phyloP scores from a whole-genome alignment of 2,797 vertebrate species.

The Melanotaenia maccullochi region DNA sequence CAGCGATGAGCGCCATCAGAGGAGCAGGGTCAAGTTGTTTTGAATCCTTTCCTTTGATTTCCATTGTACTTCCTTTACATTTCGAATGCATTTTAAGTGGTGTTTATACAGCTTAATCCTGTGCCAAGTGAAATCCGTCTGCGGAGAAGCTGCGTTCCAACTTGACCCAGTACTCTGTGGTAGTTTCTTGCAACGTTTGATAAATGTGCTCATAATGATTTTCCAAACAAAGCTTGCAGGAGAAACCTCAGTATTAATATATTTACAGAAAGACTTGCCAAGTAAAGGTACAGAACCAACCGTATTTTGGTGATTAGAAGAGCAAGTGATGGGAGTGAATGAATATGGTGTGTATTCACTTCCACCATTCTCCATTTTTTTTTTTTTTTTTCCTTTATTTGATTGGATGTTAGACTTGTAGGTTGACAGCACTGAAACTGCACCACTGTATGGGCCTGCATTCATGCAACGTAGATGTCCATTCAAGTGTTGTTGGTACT shows the following conservation, averaged over 20 bases:
- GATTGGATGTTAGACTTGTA: conserved; percentile 66
- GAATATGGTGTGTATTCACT: conserved; percentile 58
- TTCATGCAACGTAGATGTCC: conserved; percentile 71
- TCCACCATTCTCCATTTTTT: conserved; percentile 39
- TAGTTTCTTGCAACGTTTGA: neutral
- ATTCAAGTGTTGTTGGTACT: conserved; percentile 76
- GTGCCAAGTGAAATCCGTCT: conserved; percentile 45
- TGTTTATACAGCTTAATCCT: conserved; percentile 48
- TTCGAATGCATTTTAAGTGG: conserved; percentile 3
- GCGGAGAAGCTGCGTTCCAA: conserved; percentile 13
- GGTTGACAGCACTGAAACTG: conserved; percentile 78
- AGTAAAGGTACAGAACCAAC: conserved; percentile 71
- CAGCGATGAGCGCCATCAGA: conserved; percentile 23
- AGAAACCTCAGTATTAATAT: conserved; percentile 58
- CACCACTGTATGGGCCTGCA: conserved; percentile 70
- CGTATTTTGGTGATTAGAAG: conserved; percentile 37
- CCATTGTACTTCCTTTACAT: conserved; percentile 16
- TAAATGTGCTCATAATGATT: neutral
- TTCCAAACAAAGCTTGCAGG: neutral
- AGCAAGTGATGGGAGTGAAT: conserved; percentile 28
- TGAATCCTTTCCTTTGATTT: conserved; percentile 12
- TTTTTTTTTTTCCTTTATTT: conserved; percentile 32
- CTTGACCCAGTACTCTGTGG: conserved; percentile 31
- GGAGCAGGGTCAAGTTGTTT: conserved; percentile 25
- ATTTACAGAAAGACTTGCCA: conserved; percentile 66